Percentiles rank a stretch among this genome's conserved stretches.
phyloP scores from a whole-genome alignment of 35 echinoderm and acorn worm genomes.

The Ophioderma brevispina region DNA sequence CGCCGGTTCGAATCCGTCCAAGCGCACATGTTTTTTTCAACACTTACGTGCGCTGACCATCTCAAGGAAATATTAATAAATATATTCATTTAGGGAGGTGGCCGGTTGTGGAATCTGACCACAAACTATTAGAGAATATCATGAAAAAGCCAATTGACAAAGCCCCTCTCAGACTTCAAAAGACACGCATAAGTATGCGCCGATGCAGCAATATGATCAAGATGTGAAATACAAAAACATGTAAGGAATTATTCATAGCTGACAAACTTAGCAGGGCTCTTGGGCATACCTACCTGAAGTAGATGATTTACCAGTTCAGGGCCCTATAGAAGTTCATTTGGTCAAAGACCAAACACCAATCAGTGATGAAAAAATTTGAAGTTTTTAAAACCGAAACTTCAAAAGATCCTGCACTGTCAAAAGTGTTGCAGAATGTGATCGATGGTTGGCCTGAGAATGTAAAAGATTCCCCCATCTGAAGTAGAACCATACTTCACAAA shows the following conservation, averaged over 20 bases:
- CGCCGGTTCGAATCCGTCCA: too few species aligned
- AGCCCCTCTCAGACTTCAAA: conserved; percentile 28
- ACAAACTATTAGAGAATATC: conserved; percentile 46
- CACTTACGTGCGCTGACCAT: too few species aligned
- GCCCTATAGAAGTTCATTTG: not conserved
- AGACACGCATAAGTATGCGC: conserved; percentile 35
- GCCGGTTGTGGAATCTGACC: conserved; percentile 47
- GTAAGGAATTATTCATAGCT: conserved; percentile 45
- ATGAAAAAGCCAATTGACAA: conserved; percentile 29
- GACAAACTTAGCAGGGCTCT: conserved; percentile 36
- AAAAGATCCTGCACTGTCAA: conserved; percentile 23
- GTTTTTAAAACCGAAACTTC: conserved; percentile 62
- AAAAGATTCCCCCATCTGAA: conserved; percentile 2
- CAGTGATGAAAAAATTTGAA: conserved; percentile 23
- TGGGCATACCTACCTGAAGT: conserved; percentile 9
- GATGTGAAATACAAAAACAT: conserved; percentile 48
- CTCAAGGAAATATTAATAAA: too few species aligned
- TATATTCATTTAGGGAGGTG: not conserved
- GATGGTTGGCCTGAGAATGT: conserved; percentile 39
- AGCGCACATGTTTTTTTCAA: too few species aligned
- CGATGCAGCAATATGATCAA: conserved; percentile 44
- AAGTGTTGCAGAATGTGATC: conserved; percentile 10
- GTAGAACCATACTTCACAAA: conserved; percentile 22
- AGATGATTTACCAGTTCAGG: not conserved
- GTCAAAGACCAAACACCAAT: conserved; percentile 4